A percentile compares a stretch with the other conserved stretches of the same genome.
These are phyloP conservation scores for Hypotaenidia okinawae DNA, from an alignment of 2,797 vertebrate genomes.

Conservation along the genomic window DNA sequence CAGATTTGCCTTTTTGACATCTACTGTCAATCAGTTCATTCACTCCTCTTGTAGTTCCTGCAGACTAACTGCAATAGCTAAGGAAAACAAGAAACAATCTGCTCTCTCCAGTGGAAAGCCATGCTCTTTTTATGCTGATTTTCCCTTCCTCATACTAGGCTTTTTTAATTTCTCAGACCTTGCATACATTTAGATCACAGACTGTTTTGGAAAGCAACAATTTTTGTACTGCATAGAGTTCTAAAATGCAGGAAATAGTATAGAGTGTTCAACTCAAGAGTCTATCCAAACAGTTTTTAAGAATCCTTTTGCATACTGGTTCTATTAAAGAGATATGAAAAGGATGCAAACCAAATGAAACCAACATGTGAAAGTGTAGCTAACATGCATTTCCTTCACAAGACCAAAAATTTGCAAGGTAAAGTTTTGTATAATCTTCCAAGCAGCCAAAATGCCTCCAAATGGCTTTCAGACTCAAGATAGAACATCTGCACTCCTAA, in stretches of 20 bases:
- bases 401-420: background rate
- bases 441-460: background rate
- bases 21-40: background rate
- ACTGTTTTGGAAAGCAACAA: background rate
- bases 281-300: background rate
- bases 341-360: background rate
- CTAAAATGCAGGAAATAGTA: background rate
- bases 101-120: background rate
- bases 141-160: background rate
- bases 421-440: background rate
- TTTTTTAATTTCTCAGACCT: background rate
- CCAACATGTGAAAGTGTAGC: background rate
- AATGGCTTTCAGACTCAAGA: background rate
- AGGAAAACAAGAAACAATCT: background rate
- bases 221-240: background rate
- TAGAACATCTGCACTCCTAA: background rate
- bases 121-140: background rate
- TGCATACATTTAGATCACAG: background rate
- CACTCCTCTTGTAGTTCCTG: background rate
- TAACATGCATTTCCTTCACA: background rate
- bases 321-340: background rate
- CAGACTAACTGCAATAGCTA: background rate
- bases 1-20: background rate
- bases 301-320: background rate
- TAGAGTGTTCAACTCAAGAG: background rate